A percentile compares a stretch with the other conserved stretches of the same genome.
phyloP scores from a whole-genome alignment of 2,797 vertebrate species.

The Phataginus tricuspis region DNA sequence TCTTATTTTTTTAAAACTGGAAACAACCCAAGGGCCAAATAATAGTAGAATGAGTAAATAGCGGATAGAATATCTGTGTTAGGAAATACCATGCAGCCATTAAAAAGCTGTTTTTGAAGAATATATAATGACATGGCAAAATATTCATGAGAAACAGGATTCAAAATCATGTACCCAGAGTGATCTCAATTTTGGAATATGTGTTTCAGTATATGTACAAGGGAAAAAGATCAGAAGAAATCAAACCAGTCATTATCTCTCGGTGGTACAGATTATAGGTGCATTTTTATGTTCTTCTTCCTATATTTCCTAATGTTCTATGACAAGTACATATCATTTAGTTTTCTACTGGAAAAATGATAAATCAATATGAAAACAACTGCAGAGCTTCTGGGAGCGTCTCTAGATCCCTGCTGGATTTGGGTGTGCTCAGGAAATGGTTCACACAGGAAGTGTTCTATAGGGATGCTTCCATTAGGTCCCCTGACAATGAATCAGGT shows the following conservation, averaged over 20 bases:
- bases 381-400: neutral
- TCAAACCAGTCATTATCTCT: neutral
- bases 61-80: neutral
- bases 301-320: neutral
- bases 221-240: neutral
- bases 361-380: neutral
- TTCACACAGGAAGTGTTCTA: neutral
- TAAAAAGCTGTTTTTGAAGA: neutral
- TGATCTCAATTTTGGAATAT: neutral
- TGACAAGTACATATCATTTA: conserved; percentile 13
- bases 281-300: neutral
- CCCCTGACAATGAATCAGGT: neutral
- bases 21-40: neutral
- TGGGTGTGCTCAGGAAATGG: neutral
- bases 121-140: neutral
- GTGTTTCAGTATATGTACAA: too few relatives aligned
- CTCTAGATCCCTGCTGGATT: neutral
- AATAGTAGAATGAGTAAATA: neutral
- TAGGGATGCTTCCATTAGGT: neutral
- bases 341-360: neutral
- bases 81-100: neutral
- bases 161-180: neutral
- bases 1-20: conserved; percentile 28
- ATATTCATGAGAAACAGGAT: neutral
- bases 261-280: neutral